Base-by-base conservation (phyloP, 2,888 invertebrate genomes). In the Rhaphigaster nebulosa region DNA sequence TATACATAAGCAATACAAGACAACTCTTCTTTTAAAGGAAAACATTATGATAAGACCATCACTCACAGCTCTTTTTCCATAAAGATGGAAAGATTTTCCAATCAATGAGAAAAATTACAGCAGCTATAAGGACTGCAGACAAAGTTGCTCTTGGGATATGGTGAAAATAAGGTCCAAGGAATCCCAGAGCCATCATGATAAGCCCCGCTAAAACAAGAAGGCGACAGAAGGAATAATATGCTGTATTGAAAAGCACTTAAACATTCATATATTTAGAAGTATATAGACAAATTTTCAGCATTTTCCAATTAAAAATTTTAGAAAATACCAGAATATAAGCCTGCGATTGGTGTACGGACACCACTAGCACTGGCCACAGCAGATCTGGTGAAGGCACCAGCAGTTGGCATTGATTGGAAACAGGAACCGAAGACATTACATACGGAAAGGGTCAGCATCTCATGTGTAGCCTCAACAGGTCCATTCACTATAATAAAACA, bases 291-390 rank as follows among this genome's bases (percentile, higher is more conserved):
- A 45, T 45, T 6, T 45, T 45, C 10, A 10, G 4, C 45, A 45
- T 45, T 4, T 45, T 45, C 10, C 45, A 45, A 45, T 45, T 45
- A 45, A 45, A 45, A 45, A 45, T 45, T 6, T 45, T 45, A 45
- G 45, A 45, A 15, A 34, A 34, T 93, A 96, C 97, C 97, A 87
- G 97, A 96, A 94, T 97, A 96, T 88, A 97, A 93, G 15, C 97
- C 97, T 90, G 97, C 96, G 93, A 98, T 95, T 12, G 98, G 98
- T 0, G 98, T 97, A 93, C 96, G 95, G 41, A 98, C 97, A 90
- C 98, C 98, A 93, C 97, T 97, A 87, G 97, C 96, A 93, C 97
- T 96, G 93, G 97, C 97, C 0, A 99, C 98, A 91, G 98, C 98
- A 91, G 98, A 97, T 93, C 98, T 95, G 10, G 97, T 97, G 94